Percentiles rank a stretch among this genome's conserved stretches.
Evolutionary conservation across 1,140 invertebrate species (phyloP).

Genomic region (Holcopasites calliopsidis): DNA sequence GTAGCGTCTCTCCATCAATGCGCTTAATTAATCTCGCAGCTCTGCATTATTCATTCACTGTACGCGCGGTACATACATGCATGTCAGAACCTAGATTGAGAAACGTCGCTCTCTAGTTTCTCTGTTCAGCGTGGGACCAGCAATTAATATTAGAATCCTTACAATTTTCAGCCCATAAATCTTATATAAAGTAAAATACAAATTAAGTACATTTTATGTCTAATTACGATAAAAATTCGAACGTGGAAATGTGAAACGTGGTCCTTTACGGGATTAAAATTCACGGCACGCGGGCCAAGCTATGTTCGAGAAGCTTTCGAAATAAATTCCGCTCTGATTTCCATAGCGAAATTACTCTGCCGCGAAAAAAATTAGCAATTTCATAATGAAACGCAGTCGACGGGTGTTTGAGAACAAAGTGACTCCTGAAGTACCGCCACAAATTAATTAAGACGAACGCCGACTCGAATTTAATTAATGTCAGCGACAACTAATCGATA

Average conservation of each 20-base stretch:
- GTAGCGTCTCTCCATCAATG: not conserved
- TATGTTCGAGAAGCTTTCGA: not conserved
- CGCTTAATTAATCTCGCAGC: not conserved
- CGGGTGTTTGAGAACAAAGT: not conserved
- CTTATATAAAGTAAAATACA: too few species aligned
- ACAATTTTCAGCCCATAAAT: too few species aligned
- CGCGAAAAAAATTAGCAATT: not conserved
- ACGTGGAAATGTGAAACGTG: too few species aligned
- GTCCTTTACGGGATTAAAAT: not conserved
- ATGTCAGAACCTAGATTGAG: too few species aligned
- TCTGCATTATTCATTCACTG: not conserved
- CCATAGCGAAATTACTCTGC: not conserved
- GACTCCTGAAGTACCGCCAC: not conserved
- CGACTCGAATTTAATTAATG: not conserved
- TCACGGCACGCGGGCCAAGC: too few species aligned
- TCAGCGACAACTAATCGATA: not conserved
- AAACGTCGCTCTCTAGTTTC: not conserved
- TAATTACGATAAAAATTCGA: too few species aligned
- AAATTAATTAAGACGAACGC: not conserved
- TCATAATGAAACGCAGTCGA: not conserved
- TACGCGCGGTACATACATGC: not conserved
- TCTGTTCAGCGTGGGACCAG: not conserved
- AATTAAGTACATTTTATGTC: too few species aligned
- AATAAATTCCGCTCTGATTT: not conserved
- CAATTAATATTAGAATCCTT: not conserved